Evolutionary conservation across 2,888 invertebrate genomes (phyloP), one percentile per base, ranked within the genome.

Genomic region (Anagyrus pseudococci): DNA sequence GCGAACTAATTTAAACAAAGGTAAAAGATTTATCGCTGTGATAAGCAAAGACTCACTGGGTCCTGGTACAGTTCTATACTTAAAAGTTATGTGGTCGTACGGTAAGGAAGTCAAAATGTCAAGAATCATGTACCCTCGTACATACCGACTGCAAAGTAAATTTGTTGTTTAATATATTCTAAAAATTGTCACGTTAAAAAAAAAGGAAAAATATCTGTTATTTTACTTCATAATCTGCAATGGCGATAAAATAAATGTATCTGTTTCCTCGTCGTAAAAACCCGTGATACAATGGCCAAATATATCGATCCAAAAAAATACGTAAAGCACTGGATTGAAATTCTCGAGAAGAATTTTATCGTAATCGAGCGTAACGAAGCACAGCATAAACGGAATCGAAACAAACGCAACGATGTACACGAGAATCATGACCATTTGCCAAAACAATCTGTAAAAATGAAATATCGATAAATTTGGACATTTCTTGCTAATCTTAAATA

Each of bases 41-140:
- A 69, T 15, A 4, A 70, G 22, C 4, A 66, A 69, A 1, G 71
- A 65, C 8, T 29, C 13, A 46, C 70, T 29, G 6, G 70, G 49
- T 26, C 75, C 76, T 4, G 78, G 76, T n/a, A 68, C 29, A 41
- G 62, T 55, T 58, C 79, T 73, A 75, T 75, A 77, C 2, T 61
- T 37, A 4, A 69, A 40, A 10, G 78, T 79, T 4, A 79, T 67
- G 13, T 70, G 65, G 65, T 79, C 78, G 64, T 77, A 79, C 0
- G 79, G 77, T 41, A 79, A 50, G 1, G 79, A 78, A 3, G 79
- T 75, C 2, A 78, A 2, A 17, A 75, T 41, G 55, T 80, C 80
- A 22, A 72, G 47, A 6, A 77, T 1, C 8, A 80, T 57, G 62
- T 69, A 77, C 1, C 71, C 63, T 58, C 62, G 71, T 0, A 71